Evolutionary conservation across 2,797 vertebrate species (phyloP).

Genomic region (Gadopsis bispinosus): DNA sequence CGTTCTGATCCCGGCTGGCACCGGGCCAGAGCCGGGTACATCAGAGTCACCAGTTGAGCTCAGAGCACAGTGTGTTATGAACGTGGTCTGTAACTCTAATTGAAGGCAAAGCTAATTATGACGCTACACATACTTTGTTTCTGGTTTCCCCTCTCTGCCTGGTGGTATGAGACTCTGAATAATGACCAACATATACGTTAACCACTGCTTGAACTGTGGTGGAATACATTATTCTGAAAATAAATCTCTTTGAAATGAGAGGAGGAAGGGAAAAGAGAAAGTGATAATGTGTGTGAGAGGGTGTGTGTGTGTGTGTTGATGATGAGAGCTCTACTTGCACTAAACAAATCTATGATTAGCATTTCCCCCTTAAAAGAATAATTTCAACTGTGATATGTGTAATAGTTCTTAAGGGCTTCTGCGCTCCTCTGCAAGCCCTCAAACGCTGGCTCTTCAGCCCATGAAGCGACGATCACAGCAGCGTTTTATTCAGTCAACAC

Average conservation of each 20-base stretch:
- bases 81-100: constrained; percentile 43
- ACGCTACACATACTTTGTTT: constrained; percentile 31
- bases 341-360: constrained; percentile 80
- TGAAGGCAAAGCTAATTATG: constrained; percentile 69
- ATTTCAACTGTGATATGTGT: constrained; percentile 81
- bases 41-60: too few species aligned
- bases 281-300: constrained; percentile 21
- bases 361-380: constrained; percentile 79
- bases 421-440: constrained; percentile 49
- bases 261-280: constrained; percentile 22
- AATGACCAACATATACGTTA: constrained; percentile 71
- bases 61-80: neutral
- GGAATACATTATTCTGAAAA: constrained; percentile 72
- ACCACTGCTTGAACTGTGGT: constrained; percentile 57
- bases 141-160: constrained; percentile 61
- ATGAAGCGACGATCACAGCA: constrained; percentile 59
- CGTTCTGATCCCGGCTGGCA: too few species aligned
- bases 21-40: too few species aligned
- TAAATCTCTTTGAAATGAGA: constrained; percentile 63
- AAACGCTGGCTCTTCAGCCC: constrained; percentile 59
- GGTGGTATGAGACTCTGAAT: constrained; percentile 65
- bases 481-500: constrained; percentile 58
- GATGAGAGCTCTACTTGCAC: constrained; percentile 71
- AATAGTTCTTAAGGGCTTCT: constrained; percentile 78
- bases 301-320: constrained; percentile 49